Evolutionary conservation across 1,140 invertebrate genomes (phyloP), one percentile per base, ranked within the genome.

Genomic region (Pseudomyrmex sp.): DNA sequence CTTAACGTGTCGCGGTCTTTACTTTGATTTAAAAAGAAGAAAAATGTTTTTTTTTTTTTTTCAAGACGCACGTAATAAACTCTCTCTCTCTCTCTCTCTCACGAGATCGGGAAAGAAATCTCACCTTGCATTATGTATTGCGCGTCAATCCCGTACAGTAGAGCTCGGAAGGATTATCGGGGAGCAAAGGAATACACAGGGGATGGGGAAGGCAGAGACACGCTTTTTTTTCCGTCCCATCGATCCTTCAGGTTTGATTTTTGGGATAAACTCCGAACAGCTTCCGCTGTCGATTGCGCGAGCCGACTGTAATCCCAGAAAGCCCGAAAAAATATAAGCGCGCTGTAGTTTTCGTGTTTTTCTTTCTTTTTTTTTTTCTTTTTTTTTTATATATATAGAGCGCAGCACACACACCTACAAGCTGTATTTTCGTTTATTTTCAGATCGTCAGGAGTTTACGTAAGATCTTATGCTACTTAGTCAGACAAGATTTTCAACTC

Each of bases 161-260:
- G 26, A 44, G 54, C 20, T 13, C 15, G 15, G 63, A 77, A 48
- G 20, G 15, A 9, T 65, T 13, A 58, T 79, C 35, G 75, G n/a
- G 35, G 18, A 35, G 15, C 52, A 54, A 79, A 58, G 65, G 75
- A 70, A 79, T 70, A 23, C 18, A 58, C 35, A 35, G 35, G 5
- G 48, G 66, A 44, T 12, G n/a, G 52, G 44, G 15, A 48, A 70
- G 52, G 62, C 50, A 63, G 62, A 62, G 46, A 66, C 59, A 20
- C 26, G 52, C n/a, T 59, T 61, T 77, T 83, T 79, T 72, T 58
- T 35, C 35, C 73, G 46, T 83, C 59, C 52, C 44, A 83, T 83
- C 82, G 82, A 79, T 83, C 44, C 35, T 68, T 76, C 46, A 59
- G 23, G 62, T 83, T 76, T 83, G 73, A 83, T 83, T 79, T 83